A percentile compares a stretch with the other conserved stretches of the same genome.
Conservation (phyloP, 2,113 vertebrate genomes). For the Zeus faber region DNA sequence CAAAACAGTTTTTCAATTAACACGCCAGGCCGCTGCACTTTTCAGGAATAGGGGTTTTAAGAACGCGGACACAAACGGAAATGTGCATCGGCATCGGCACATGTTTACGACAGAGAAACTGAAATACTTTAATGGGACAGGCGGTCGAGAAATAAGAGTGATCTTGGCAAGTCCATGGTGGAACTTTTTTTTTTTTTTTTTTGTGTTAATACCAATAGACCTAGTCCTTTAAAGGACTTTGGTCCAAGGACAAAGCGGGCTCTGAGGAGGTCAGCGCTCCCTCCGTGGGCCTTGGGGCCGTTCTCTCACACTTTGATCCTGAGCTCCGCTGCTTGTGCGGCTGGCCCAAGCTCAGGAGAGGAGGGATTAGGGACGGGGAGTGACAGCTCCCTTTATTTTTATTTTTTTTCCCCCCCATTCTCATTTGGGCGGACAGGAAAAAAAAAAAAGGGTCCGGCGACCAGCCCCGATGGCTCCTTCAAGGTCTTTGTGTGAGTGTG, state of each 20-base stretch:
- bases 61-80: conserved; percentile 32
- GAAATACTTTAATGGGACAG: neutral
- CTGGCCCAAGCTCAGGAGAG: conserved; percentile 51
- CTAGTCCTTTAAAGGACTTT: conserved; percentile 51
- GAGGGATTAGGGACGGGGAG: conserved; percentile 60
- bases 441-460: too few relatives aligned
- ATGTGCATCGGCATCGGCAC: conserved; percentile 6
- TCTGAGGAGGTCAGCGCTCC: conserved; percentile 58
- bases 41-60: conserved; percentile 45
- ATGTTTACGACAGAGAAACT: neutral
- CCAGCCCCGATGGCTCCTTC: conserved; percentile 35
- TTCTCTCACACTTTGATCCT: conserved; percentile 57
- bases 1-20: conserved; percentile 73
- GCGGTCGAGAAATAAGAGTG: conserved; percentile 23
- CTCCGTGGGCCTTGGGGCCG: conserved; percentile 51
- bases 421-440: conserved; percentile 35
- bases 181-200: conserved; percentile 14
- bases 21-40: conserved; percentile 36
- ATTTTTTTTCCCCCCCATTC: conserved; percentile 46
- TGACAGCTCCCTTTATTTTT: conserved; percentile 54
- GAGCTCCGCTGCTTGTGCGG: conserved; percentile 50
- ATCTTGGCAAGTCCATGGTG: conserved; percentile 34
- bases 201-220: conserved; percentile 35
- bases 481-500: conserved; percentile 17
- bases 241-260: conserved; percentile 61